These are phyloP conservation scores for Serripes groenlandicus DNA, from an alignment of 2,888 invertebrate species.

Conservation along the genomic window DNA sequence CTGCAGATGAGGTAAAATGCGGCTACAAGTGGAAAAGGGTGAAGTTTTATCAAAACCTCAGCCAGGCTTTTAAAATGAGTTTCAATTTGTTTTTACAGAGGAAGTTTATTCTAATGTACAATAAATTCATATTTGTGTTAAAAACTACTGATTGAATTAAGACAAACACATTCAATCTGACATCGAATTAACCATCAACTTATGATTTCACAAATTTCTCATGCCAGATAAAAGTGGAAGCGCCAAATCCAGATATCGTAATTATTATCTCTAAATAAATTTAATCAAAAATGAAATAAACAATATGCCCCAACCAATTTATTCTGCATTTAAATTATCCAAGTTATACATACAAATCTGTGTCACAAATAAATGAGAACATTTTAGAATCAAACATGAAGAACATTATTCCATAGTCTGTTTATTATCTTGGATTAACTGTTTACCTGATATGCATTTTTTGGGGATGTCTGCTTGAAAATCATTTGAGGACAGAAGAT, in stretches of 20 bases:
- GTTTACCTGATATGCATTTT: too few species aligned
- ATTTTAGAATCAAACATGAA: too few species aligned
- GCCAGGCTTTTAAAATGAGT: too few species aligned
- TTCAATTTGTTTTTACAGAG: too few species aligned
- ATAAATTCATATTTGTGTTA: conserved; percentile 22
- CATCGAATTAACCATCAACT: conserved; percentile 5
- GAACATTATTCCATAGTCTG: too few species aligned
- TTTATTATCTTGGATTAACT: too few species aligned
- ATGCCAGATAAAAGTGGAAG: conserved; percentile 48
- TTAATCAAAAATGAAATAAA: conserved; percentile 69
- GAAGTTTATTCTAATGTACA: neutral
- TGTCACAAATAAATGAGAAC: conserved; percentile 4
- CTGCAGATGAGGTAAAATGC: too few species aligned
- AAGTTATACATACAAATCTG: conserved; percentile 19
- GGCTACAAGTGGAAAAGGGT: too few species aligned
- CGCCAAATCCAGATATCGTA: conserved; percentile 38
- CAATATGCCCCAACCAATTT: conserved; percentile 67
- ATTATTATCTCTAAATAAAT: conserved; percentile 64
- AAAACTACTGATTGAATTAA: conserved; percentile 23
- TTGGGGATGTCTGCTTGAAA: too few species aligned
- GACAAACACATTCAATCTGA: conserved; percentile 41
- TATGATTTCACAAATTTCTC: conserved; percentile 15
- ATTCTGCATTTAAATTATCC: conserved; percentile 57
- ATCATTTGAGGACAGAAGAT: too few species aligned
- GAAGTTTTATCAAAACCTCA: too few species aligned